Evolutionary conservation across 2,888 invertebrate genomes (phyloP), one percentile per base, ranked within the genome.

Genomic region (Sipha maydis): DNA sequence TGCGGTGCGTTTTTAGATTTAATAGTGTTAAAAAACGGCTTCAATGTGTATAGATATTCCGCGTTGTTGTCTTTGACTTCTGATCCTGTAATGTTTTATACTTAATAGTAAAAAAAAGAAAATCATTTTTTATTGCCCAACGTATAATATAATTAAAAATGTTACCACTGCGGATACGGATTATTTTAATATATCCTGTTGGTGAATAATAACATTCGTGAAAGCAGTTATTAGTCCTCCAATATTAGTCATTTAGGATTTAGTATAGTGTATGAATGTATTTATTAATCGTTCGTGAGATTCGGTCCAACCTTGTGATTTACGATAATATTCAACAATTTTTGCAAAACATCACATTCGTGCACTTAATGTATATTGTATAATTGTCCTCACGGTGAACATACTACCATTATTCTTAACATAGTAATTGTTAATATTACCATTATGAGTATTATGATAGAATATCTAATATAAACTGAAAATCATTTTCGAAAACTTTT

Each of bases 61-160:
- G 25, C 5, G 28, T 5, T 8, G 11, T 31, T 82, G 14, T 71
- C 17, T 82, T 31, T 21, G 8, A 48, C 11, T 48, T 11, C 48
- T n/a, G 28, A 71, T 31, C 31, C 28, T 31, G 82, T 83, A 71
- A 83, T 71, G 34, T 73, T 73, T 83, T 34, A 56, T 34, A 73
- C 34, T 83, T 19, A 11, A 54, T 83, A 28, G n/a, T 31, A 41
- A 77, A 4, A 83, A 83, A 34, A 73, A 73, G 11, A 56, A 73
- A 73, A 19, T 7, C 9, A 14, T 14, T 48, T 48, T 14, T 48
- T 48, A 48, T 3, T 14, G 14, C 14, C 3, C 2, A 14, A 14
- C 11, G 11, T 48, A 48, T 48, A 48, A 14, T 1, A 48, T 48
- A 48, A 48, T 48, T 11, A 48, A 1, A 48, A 48, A 7, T 41